Evolutionary conservation across 2,888 invertebrate genomes (phyloP).

Genomic region (Ellobium chinense): DNA sequence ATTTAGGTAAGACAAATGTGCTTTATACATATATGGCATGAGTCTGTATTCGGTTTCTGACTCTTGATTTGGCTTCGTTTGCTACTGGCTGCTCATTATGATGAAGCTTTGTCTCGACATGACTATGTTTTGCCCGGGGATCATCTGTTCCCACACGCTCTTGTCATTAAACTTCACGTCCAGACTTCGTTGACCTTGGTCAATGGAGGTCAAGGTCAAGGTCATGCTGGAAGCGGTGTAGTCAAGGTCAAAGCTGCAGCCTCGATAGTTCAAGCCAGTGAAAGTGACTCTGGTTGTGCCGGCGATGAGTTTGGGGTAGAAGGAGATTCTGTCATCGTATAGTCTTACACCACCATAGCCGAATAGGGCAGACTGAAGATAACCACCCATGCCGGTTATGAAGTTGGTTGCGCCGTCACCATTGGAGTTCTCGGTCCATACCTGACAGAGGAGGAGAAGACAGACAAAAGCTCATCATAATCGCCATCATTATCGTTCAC

Average conservation of each 20-base stretch:
- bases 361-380: slow-evolving; percentile 78
- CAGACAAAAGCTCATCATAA: too few relatives aligned
- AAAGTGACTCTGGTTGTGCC: slow-evolving; percentile 65
- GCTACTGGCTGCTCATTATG: slow-evolving; percentile 7
- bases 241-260: slow-evolving; percentile 65
- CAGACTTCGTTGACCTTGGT: background rate
- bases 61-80: too few relatives aligned
- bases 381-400: slow-evolving; percentile 80
- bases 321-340: slow-evolving; percentile 55
- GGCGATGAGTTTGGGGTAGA: slow-evolving; percentile 69
- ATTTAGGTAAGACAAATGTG: too few relatives aligned
- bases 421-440: slow-evolving; percentile 78
- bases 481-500: too few relatives aligned
- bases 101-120: slow-evolving; percentile 20
- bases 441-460: too few relatives aligned
- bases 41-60: too few relatives aligned
- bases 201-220: slow-evolving; percentile 37
- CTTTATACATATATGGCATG: too few relatives aligned
- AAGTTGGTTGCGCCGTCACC: slow-evolving; percentile 79
- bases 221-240: slow-evolving; percentile 47
- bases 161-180: slow-evolving; percentile 16
- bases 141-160: slow-evolving; percentile 6
- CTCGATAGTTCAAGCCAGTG: slow-evolving; percentile 73
- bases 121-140: background rate
- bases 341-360: slow-evolving; percentile 79